phyloP scores from a whole-genome alignment of 2,113 vertebrate genomes.

The Amazona guildingii region DNA sequence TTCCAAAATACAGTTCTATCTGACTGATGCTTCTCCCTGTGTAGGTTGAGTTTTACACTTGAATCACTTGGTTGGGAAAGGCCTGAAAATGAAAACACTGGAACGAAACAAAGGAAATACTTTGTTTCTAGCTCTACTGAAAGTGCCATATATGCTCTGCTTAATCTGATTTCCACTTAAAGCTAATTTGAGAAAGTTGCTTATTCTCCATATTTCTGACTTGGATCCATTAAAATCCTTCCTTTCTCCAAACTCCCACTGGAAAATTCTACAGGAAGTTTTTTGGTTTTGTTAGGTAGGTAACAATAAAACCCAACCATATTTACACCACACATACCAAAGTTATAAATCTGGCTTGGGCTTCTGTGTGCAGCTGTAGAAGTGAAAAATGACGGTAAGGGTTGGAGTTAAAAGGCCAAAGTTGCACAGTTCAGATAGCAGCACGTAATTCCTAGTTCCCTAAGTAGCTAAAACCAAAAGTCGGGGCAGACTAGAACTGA shows the following conservation, averaged over 20 bases:
- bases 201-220: not conserved
- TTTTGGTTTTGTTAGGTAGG: not conserved
- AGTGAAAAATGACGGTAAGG: not conserved
- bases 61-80: not conserved
- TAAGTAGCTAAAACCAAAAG: not conserved
- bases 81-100: not conserved
- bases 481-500: not conserved
- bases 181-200: not conserved
- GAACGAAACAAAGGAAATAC: not conserved
- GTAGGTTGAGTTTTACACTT: not conserved
- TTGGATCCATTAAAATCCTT: not conserved
- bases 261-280: not conserved
- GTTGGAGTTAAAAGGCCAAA: not conserved
- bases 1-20: not conserved
- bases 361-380: not conserved
- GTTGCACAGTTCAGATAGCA: not conserved
- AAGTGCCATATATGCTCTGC: not conserved
- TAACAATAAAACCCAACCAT: not conserved
- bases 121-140: not conserved
- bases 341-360: not conserved
- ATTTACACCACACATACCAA: not conserved
- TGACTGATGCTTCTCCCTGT: not conserved
- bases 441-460: not conserved
- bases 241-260: not conserved
- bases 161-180: not conserved